These are phyloP conservation scores for Erpornis zantholeuca DNA, from an alignment of 2,113 vertebrate species.

Conservation along the genomic window DNA sequence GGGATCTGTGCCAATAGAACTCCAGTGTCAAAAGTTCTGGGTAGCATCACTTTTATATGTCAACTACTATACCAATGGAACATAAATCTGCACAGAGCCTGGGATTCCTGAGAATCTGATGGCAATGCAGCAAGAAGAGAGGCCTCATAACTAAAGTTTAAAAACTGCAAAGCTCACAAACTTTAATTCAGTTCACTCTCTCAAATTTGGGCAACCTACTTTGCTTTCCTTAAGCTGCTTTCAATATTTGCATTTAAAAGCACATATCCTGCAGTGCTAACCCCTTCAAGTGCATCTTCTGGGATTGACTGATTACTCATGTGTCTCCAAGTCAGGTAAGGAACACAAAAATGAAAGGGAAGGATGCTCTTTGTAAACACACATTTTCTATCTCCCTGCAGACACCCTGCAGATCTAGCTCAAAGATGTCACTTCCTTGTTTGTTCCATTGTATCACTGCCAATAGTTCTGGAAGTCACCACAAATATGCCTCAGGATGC, in stretches of 20 bases:
- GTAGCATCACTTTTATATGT: neutral
- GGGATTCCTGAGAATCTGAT: neutral
- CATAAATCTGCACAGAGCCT: neutral
- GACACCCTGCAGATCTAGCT: neutral
- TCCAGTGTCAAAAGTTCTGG: neutral
- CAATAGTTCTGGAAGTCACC: neutral
- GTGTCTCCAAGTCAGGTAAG: constrained; percentile 37
- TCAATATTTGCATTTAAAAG: constrained; percentile 54
- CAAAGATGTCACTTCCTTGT: neutral
- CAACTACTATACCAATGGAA: neutral
- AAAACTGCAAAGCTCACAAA: constrained; percentile 1
- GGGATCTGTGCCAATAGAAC: neutral
- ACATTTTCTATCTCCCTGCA: constrained; percentile 7
- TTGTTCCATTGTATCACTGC: neutral
- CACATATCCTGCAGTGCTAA: constrained; percentile 27
- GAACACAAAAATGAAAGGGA: constrained; percentile 26
- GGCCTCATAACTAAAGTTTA: neutral
- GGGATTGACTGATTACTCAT: constrained; percentile 32
- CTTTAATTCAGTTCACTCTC: neutral
- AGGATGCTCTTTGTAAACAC: constrained; percentile 3
- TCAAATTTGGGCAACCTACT: constrained; percentile 18
- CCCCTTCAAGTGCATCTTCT: constrained; percentile 15
- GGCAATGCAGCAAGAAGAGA: neutral
- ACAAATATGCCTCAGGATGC: neutral
- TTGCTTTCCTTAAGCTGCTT: constrained; percentile 25